Evolutionary conservation across 2,888 invertebrate species (phyloP), one percentile per base, ranked within the genome.

Genomic region (Pemphredon lugubris): DNA sequence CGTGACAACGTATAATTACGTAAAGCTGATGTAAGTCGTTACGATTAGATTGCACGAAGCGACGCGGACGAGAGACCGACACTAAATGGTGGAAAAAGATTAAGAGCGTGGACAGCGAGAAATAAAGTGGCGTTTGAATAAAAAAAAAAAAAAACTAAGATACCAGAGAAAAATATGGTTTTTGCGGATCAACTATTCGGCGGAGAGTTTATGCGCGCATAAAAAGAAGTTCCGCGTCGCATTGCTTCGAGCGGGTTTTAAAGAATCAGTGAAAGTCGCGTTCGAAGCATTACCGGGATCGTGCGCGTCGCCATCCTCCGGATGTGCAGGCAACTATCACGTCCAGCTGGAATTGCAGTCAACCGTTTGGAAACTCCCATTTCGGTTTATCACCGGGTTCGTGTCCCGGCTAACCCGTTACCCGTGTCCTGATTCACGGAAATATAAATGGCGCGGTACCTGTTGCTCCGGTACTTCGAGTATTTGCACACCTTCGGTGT

Each of bases 281-380:
- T 21, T 7, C 18, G 40, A 54, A 54, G 45, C 26, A 45, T 54
- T 72, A 54, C 23, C 16, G 50, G 40, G 61, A 26, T 77, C 72
- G 68, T 68, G 44, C n/a, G 30, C 53, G 69, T 42, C 77, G 81
- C 79, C 79, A 80, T 80, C 79, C 50, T 34, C 18, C 79, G 79
- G 75, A 57, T 59, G 45, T 34, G n/a, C 58, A 9, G 20, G 47
- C 64, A 80, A 80, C 75, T 73, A 23, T 9, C 42, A 44, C 39
- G 61, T 53, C 42, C 48, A 13, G 32, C 48, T 23, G 59, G 60
- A 54, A 64, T 68, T 40, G 59, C 55, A 18, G 60, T 44, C 54
- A 71, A 51, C 72, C 39, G 60, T 53, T 68, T 54, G 65, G 54
- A 60, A 73, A 40, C 48, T 26, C 40, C 26, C 30, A 13, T 42